Percentiles rank a stretch among this genome's conserved stretches.
Evolutionary conservation across 2,113 vertebrate genomes (phyloP).

Genomic region (Albula glossodonta): DNA sequence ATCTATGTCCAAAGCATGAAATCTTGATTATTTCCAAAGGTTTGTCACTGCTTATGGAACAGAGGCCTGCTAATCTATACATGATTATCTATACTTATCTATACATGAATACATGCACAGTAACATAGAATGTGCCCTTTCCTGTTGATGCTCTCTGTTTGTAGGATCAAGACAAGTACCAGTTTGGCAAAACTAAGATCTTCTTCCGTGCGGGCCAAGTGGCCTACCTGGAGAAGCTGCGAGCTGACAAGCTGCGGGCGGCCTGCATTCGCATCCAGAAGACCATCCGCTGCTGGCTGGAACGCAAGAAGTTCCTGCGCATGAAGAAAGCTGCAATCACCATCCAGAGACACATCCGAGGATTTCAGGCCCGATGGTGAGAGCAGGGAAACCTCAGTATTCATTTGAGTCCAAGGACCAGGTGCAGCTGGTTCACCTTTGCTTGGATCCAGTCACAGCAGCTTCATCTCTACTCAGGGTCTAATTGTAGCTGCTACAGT

Average conservation of each 20-base stretch:
- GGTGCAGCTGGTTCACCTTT: not conserved
- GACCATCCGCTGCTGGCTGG: slow-evolving; percentile 90
- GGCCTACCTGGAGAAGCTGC: slow-evolving; percentile 93
- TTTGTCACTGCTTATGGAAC: not conserved
- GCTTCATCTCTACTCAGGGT: not conserved
- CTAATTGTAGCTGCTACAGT: not conserved
- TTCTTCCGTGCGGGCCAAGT: slow-evolving; percentile 98
- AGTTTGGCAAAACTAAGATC: slow-evolving; percentile 96
- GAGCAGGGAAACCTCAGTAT: slow-evolving; percentile 31
- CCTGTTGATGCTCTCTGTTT: not conserved
- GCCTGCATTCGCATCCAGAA: slow-evolving; percentile 95
- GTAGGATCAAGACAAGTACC: slow-evolving; percentile 90
- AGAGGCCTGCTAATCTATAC: not conserved
- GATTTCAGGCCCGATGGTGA: slow-evolving; percentile 89
- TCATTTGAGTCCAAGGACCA: too few relatives aligned
- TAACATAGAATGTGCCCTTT: not conserved
- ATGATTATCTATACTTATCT: not conserved
- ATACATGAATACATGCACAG: not conserved
- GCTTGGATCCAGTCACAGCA: not conserved
- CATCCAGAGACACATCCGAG: slow-evolving; percentile 85
- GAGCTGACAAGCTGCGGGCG: slow-evolving; percentile 85
- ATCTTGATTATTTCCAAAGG: not conserved
- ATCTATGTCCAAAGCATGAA: not conserved
- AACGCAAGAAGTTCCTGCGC: slow-evolving; percentile 85
- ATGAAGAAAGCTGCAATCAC: slow-evolving; percentile 82